Evolutionary conservation across 92 coral and sea anemone genomes (phyloP).

Genomic region (Heteractis magnifica): DNA sequence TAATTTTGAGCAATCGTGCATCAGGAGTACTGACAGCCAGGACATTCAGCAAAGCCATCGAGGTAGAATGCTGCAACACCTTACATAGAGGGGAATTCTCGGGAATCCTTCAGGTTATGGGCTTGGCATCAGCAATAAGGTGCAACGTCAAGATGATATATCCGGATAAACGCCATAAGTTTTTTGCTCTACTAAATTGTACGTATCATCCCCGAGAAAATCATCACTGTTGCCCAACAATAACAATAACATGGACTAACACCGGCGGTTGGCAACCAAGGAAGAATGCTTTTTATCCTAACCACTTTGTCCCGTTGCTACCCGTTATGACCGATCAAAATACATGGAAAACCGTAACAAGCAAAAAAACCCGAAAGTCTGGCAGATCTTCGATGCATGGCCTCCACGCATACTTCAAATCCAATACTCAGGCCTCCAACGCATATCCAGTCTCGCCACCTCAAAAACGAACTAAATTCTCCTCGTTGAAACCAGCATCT

Average conservation of each 20-base stretch:
- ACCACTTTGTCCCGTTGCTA: constrained; percentile 56
- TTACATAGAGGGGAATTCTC: constrained; percentile 16
- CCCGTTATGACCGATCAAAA: neutral
- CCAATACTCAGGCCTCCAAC: neutral
- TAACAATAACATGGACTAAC: constrained; percentile 56
- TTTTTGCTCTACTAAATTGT: constrained; percentile 40
- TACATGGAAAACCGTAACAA: constrained; percentile 14
- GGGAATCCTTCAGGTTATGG: constrained; percentile 49
- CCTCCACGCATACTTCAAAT: neutral
- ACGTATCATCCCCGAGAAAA: constrained; percentile 43
- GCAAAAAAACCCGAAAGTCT: constrained; percentile 12
- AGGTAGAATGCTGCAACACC: constrained; percentile 32
- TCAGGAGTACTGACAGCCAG: neutral
- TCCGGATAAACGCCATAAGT: constrained; percentile 48
- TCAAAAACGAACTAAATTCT: neutral
- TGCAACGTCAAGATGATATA: constrained; percentile 35
- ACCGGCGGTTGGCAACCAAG: constrained; percentile 44
- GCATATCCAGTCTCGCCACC: neutral
- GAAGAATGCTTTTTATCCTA: constrained; percentile 34
- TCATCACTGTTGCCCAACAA: neutral
- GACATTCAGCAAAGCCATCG: constrained; percentile 32
- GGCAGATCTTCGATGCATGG: neutral
- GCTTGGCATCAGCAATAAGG: constrained; percentile 46
- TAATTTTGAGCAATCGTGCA: constrained; percentile 28
- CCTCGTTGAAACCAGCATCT: neutral